Percentiles rank a stretch among this genome's conserved stretches.
phyloP scores from a whole-genome alignment of 2,113 vertebrate species.

The Pristiophorus japonicus region DNA sequence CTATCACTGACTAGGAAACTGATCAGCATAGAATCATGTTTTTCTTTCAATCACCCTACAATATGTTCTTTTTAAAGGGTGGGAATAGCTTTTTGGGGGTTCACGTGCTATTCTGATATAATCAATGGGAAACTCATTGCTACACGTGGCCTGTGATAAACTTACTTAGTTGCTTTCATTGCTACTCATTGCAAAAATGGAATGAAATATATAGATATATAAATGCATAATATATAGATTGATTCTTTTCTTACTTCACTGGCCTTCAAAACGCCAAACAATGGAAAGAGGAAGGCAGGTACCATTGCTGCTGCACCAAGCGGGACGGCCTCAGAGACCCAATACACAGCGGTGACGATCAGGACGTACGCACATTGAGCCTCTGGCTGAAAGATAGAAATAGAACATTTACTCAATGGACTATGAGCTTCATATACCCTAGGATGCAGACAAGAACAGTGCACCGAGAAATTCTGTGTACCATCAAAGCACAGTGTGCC shows the following conservation, averaged over 20 bases:
- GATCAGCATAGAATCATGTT: not conserved
- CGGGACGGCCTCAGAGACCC: slow-evolving; percentile 92
- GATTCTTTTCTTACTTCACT: slow-evolving; percentile 71
- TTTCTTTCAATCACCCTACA: not conserved
- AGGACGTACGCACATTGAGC: slow-evolving; percentile 89
- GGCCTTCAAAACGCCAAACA: slow-evolving; percentile 93
- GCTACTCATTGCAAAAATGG: not conserved
- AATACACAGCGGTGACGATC: slow-evolving; percentile 84
- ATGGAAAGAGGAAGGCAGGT: slow-evolving; percentile 89
- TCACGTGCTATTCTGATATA: not conserved
- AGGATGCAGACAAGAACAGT: not conserved
- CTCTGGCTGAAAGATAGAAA: slow-evolving; percentile 60
- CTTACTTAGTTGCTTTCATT: not conserved
- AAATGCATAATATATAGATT: not conserved
- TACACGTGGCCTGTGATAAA: not conserved
- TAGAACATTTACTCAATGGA: not conserved
- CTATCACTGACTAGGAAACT: not conserved
- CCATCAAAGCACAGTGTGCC: not conserved
- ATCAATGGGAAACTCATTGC: not conserved
- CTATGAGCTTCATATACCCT: not conserved
- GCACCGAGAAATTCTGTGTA: not conserved
- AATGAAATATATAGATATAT: not conserved
- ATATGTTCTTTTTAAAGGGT: not conserved
- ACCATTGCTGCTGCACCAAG: slow-evolving; percentile 90
- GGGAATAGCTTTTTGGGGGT: not conserved